Conservation (phyloP, 2,888 invertebrate species). For the Sthenelais limicola region DNA sequence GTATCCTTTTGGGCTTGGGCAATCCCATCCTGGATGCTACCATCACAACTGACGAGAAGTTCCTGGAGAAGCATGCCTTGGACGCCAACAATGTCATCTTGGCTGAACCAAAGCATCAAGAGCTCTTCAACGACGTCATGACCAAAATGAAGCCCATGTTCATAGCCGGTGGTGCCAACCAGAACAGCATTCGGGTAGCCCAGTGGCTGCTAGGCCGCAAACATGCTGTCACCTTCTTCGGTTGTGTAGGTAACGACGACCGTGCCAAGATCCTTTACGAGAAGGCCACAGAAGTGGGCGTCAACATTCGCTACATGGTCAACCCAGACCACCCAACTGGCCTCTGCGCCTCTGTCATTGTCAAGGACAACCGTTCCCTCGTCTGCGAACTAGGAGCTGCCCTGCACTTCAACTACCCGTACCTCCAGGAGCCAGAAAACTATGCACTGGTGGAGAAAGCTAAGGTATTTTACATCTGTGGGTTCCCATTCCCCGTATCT, state of each 20-base stretch:
- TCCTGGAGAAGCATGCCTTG: conserved; percentile 88
- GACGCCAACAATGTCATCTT: conserved; percentile 94
- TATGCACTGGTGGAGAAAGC: conserved; percentile 83
- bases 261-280: conserved; percentile 87
- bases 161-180: conserved; percentile 96
- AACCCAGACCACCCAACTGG: conserved; percentile 81
- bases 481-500: conserved; percentile 91
- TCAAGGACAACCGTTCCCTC: conserved; percentile 85
- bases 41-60: conserved; percentile 81
- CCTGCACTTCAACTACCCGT: conserved; percentile 86
- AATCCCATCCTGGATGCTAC: conserved; percentile 97
- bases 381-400: conserved; percentile 97
- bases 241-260: conserved; percentile 93
- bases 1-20: conserved; percentile 89
- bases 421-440: conserved; percentile 81
- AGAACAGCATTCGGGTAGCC: conserved; percentile 92
- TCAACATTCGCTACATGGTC: conserved; percentile 81
- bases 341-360: conserved; percentile 95
- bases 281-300: conserved; percentile 79
- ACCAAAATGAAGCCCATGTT: conserved; percentile 75
- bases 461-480: conserved; percentile 89
- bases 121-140: conserved; percentile 74
- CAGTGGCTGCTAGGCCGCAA: conserved; percentile 92
- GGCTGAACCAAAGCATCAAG: conserved; percentile 89
- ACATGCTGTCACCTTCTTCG: conserved; percentile 88